Conservation (phyloP, 2,113 vertebrate genomes). For the Pterocles orientalis region DNA sequence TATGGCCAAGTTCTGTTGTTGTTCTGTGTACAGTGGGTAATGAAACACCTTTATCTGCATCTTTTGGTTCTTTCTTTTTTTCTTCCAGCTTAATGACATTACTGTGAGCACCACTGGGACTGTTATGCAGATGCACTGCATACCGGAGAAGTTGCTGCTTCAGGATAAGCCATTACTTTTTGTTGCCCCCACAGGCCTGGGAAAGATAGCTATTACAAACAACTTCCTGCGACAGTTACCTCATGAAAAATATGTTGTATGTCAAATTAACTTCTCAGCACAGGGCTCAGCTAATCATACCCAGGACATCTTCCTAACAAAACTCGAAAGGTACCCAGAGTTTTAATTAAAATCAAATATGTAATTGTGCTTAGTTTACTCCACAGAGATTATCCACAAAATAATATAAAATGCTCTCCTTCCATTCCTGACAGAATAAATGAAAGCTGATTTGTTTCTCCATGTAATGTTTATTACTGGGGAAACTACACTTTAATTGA, state of each 20-base stretch:
- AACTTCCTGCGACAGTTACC: conserved; percentile 80
- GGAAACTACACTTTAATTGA: conserved; percentile 76
- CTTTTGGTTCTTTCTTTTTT: conserved; percentile 71
- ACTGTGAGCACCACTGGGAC: conserved; percentile 74
- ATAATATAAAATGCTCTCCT: conserved; percentile 69
- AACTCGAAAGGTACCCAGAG: conserved; percentile 79
- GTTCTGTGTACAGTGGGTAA: conserved; percentile 64
- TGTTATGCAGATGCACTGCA: conserved; percentile 78
- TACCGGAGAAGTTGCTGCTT: conserved; percentile 75
- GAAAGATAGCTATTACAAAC: conserved; percentile 75
- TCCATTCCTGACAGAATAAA: conserved; percentile 78
- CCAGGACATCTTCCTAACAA: conserved; percentile 76
- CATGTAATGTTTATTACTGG: conserved; percentile 65
- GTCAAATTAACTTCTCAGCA: conserved; percentile 80
- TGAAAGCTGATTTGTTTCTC: conserved; percentile 80
- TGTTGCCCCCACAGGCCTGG: conserved; percentile 77
- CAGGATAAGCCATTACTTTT: conserved; percentile 83
- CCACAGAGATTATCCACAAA: conserved; percentile 71
- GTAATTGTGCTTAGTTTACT: conserved; percentile 74
- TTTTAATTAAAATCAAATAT: conserved; percentile 86
- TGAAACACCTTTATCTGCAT: conserved; percentile 77
- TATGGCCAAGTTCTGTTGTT: conserved; percentile 59
- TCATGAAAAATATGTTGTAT: conserved; percentile 80
- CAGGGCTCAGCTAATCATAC: conserved; percentile 78
- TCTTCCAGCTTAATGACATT: conserved; percentile 77